Base-by-base conservation (phyloP, 2,888 invertebrate genomes). In the Drosophila mimetica region DNA sequence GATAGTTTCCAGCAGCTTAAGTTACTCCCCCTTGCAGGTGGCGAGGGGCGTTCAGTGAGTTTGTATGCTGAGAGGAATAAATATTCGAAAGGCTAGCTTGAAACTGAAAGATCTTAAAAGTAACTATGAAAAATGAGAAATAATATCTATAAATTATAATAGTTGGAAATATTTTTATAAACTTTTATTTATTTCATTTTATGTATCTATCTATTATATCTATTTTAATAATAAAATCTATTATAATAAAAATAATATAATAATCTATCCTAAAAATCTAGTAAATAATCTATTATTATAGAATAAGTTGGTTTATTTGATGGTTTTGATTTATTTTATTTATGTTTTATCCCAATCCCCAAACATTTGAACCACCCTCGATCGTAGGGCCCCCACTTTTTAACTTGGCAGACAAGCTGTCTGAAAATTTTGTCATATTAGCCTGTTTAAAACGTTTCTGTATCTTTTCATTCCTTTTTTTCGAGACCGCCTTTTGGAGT, bases 401-500 rank as follows among this genome's bases (percentile, higher is more conserved):
- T 44, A 71, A 65, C 44, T 65, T 4, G 8, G 65, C 50, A 53
- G 71, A 73, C 74, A 71, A 58, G 74, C 74, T 73, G 74, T 71
- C 71, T 65, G 39, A 71, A 73, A 73, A 34, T 65, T 58, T 71
- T 71, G 71, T 73, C 66, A 71, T 71, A 71, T 73, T 73, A 71
- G 71, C 70, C 70, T 71, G 63, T 71, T 70, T 61, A 64, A 66
- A 54, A 52, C 30, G 48, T 66, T 66, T 64, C 37, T 60, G 61
- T 61, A 46, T 61, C 61, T 61, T 65, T 64, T 30, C 66, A 30
- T 51, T 66, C 52, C 66, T 46, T 46, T 28, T 46, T 48, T 39
- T 34, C 47, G 34, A 61, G 71, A 39, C 53, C 53, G 72, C 72
- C 63, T 71, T 50, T 64, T 42, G 34, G 60, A 71, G 71, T 60